Evolutionary conservation across 2,797 vertebrate genomes (phyloP).

Genomic region (Amniataba percoides): DNA sequence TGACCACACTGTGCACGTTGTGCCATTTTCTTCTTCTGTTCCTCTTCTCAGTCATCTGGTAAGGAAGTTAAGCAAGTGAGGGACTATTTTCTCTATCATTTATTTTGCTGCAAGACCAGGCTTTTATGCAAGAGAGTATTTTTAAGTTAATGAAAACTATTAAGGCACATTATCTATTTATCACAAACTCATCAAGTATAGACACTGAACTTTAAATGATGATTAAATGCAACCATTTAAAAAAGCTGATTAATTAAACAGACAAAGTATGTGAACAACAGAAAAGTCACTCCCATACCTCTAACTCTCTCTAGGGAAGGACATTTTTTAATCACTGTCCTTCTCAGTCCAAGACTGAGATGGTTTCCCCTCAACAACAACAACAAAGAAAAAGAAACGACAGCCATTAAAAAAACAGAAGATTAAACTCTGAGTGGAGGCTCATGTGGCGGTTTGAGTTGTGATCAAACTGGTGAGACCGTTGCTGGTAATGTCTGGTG

Average conservation of each 20-base stretch:
- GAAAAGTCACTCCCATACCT: not conserved
- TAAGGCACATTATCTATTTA: constrained; percentile 29
- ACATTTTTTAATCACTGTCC: not conserved
- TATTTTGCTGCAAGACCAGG: not conserved
- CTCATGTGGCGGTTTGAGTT: constrained; percentile 29
- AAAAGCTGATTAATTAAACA: constrained; percentile 14
- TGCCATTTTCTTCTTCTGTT: not conserved
- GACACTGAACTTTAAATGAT: constrained; percentile 19
- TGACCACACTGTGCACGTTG: constrained; percentile 12
- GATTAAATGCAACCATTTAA: constrained; percentile 15
- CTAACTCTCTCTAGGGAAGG: no score
- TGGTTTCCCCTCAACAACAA: constrained; percentile 1
- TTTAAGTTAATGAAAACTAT: constrained; percentile 28
- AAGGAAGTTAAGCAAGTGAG: constrained; percentile 2
- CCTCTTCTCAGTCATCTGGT: constrained; percentile 17
- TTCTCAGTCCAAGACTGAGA: not conserved
- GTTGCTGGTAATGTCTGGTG: constrained; percentile 47
- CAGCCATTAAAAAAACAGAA: no score
- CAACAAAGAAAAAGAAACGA: not conserved
- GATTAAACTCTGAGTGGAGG: not conserved
- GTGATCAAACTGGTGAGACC: constrained; percentile 50
- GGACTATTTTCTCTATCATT: not conserved
- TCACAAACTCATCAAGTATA: constrained; percentile 24
- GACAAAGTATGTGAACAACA: not conserved
- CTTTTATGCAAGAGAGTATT: constrained; percentile 4